A percentile compares a stretch with the other conserved stretches of the same genome.
Evolutionary conservation across 2,113 vertebrate species (phyloP).

Genomic region (Oncorhynchus gorbuscha): DNA sequence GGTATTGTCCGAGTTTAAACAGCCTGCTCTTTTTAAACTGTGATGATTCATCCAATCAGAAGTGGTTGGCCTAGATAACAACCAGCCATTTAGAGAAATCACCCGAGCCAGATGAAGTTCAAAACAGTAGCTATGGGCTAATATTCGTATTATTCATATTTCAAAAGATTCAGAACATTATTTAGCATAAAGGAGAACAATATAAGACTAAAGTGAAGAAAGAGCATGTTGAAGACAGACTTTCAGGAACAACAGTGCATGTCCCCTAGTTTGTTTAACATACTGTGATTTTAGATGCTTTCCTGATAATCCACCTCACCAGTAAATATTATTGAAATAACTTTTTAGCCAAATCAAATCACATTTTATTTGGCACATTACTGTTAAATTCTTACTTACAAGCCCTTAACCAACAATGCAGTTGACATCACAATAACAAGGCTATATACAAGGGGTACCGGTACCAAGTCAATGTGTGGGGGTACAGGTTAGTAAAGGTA

Average conservation of each 20-base stretch:
- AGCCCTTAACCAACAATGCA: no score
- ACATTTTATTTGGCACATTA: no score
- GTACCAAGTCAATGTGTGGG: no score
- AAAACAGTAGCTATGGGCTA: conserved; percentile 3
- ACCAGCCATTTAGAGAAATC: conserved; percentile 12
- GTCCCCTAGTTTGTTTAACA: background rate
- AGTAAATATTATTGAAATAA: background rate
- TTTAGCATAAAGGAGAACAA: background rate
- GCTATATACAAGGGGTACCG: no score
- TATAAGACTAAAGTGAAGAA: background rate
- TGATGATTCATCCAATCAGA: conserved; percentile 31
- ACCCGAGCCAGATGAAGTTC: background rate
- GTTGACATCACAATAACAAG: no score
- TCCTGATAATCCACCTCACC: no score
- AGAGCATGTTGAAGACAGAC: background rate
- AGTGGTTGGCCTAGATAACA: conserved; percentile 29
- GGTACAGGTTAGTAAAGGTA: no score
- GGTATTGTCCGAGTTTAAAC: conserved; percentile 3
- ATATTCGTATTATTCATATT: background rate
- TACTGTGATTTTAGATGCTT: background rate
- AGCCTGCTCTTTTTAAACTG: conserved; percentile 24
- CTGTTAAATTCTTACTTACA: no score
- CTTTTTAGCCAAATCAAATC: background rate
- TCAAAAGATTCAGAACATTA: background rate
- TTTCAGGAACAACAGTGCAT: background rate